Evolutionary conservation across 2,888 invertebrate species (phyloP).

Genomic region (Caenorhabditis wallacei): DNA sequence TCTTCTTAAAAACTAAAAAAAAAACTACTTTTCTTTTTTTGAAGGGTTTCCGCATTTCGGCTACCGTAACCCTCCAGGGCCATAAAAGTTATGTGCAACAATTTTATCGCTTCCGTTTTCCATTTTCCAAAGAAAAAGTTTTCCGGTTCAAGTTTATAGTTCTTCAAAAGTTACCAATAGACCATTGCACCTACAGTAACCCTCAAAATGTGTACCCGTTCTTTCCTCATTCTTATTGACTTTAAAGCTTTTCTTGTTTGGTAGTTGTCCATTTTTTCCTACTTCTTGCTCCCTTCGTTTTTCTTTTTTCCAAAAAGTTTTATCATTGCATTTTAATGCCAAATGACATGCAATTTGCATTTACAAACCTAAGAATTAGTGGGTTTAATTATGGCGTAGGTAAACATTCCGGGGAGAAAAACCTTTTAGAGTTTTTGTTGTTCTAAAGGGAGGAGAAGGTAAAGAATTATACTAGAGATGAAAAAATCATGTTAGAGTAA

Average conservation of each 20-base stretch:
- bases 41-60: neutral
- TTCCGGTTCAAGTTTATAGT: too few species aligned
- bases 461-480: too few species aligned
- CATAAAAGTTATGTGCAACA: slow-evolving; percentile 1
- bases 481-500: too few species aligned
- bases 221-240: slow-evolving; percentile 22
- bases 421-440: slow-evolving; percentile 12
- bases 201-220: slow-evolving; percentile 24
- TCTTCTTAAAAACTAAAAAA: neutral
- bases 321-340: neutral
- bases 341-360: neutral
- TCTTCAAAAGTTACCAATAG: too few species aligned
- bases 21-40: too few species aligned
- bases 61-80: neutral
- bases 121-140: too few species aligned
- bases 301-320: neutral
- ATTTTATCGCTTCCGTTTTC: slow-evolving; percentile 37
- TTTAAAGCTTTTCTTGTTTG: slow-evolving; percentile 13
- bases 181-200: too few species aligned
- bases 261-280: neutral
- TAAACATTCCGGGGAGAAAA: neutral
- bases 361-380: neutral
- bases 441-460: neutral
- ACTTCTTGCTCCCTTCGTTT: neutral
- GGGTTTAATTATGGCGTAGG: neutral